Percentiles rank a stretch among this genome's conserved stretches.
phyloP scores from a whole-genome alignment of 2,797 vertebrate species.

The Typhlichthys subterraneus region DNA sequence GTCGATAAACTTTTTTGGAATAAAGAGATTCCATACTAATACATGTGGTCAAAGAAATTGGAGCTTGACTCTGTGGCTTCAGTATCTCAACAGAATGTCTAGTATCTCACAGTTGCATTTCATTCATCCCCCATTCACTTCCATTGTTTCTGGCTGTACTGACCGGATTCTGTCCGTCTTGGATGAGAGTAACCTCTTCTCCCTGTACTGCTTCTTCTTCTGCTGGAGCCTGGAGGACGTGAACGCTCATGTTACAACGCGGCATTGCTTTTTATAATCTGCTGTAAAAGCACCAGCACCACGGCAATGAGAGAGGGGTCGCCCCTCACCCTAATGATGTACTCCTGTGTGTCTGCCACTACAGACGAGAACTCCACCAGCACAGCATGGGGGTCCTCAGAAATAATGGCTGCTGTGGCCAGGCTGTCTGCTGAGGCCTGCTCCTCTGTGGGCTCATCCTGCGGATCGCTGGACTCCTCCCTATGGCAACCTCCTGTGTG shows the following conservation, averaged over 20 bases:
- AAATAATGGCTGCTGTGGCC: constrained; percentile 77
- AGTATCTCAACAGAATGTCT: too few species aligned
- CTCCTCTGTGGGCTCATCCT: constrained; percentile 75
- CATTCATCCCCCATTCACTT: too few species aligned
- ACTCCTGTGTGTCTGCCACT: constrained; percentile 97
- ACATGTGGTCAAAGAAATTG: too few species aligned
- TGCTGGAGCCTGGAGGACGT: constrained; percentile 60
- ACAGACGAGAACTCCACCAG: constrained; percentile 97
- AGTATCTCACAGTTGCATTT: background rate
- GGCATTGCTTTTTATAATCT: background rate
- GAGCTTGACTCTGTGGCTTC: too few species aligned
- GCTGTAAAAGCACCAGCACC: too few species aligned
- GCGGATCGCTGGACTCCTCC: constrained; percentile 74
- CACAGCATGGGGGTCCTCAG: constrained; percentile 91
- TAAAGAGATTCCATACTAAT: too few species aligned
- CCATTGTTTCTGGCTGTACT: constrained; percentile 16
- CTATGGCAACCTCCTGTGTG: constrained; percentile 85
- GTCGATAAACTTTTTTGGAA: too few species aligned
- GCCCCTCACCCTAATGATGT: constrained; percentile 90
- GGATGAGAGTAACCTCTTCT: constrained; percentile 70
- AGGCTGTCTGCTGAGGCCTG: constrained; percentile 73
- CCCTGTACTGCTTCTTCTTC: constrained; percentile 67
- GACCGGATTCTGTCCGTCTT: constrained; percentile 72
- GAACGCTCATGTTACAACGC: background rate
- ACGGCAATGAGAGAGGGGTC: too few species aligned